Evolutionary conservation across 2,888 invertebrate species (phyloP).

Genomic region (Polietes domitor): DNA sequence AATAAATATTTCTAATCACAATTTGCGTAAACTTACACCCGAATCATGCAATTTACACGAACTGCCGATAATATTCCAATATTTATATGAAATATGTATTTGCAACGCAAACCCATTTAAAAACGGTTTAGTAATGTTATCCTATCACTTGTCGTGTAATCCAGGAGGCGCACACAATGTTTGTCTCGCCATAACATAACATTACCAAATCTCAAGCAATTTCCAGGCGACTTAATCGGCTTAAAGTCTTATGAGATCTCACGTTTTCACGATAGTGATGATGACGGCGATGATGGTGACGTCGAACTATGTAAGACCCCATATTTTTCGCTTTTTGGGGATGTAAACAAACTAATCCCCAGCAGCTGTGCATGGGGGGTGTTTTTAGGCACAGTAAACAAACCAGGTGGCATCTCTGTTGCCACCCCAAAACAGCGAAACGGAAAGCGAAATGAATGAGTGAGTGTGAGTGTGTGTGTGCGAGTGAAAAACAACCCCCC

Average conservation of each 20-base stretch:
- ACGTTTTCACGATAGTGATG: not conserved
- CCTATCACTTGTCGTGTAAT: not conserved
- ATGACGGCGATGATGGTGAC: not conserved
- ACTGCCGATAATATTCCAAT: no score
- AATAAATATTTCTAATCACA: no score
- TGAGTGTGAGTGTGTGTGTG: not conserved
- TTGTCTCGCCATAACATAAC: not conserved
- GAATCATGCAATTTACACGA: no score
- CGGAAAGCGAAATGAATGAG: not conserved
- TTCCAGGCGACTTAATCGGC: not conserved
- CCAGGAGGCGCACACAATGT: not conserved
- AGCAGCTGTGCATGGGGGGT: not conserved
- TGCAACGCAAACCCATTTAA: no score
- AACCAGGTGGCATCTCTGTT: not conserved
- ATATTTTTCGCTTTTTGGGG: not conserved
- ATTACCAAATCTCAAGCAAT: not conserved
- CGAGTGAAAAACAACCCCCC: constrained; percentile 2
- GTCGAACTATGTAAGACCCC: not conserved
- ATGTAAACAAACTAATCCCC: constrained; percentile 36
- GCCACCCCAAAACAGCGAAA: not conserved
- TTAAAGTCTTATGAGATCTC: not conserved
- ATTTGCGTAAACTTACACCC: no score
- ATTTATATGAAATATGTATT: no score
- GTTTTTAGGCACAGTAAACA: not conserved
- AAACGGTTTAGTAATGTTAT: no score